These are phyloP conservation scores for Drosophila kuntzei DNA, from an alignment of 2,888 invertebrate species.

Conservation along the genomic window DNA sequence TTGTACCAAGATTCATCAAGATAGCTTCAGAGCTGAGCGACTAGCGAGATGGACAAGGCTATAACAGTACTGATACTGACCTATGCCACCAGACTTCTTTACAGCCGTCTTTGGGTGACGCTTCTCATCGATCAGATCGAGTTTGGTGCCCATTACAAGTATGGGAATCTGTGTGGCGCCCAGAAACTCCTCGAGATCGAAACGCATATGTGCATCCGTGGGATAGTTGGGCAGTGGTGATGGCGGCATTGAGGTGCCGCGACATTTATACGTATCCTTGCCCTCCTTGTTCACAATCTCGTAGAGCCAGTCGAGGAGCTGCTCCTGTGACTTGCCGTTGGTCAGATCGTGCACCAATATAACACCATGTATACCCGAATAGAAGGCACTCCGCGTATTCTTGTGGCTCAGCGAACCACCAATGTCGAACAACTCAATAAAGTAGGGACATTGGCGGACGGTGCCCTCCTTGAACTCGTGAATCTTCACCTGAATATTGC, in stretches of 20 bases:
- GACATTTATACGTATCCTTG: conserved; percentile 82
- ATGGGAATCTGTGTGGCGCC: conserved; percentile 96
- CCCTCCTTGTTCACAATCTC: conserved; percentile 94
- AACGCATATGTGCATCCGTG: conserved; percentile 75
- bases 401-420: conserved; percentile 97
- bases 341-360: conserved; percentile 98
- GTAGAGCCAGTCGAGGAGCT: conserved; percentile 96
- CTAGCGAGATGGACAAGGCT: neutral
- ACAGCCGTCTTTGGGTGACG: conserved; percentile 86
- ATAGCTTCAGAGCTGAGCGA: no score
- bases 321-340: conserved; percentile 97
- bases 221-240: conserved; percentile 39
- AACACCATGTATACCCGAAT: conserved; percentile 97
- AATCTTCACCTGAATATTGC: conserved; percentile 97
- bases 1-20: no score
- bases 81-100: conserved; percentile 84
- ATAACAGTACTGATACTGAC: conserved; percentile 53
- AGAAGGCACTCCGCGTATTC: conserved; percentile 97
- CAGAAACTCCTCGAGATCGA: conserved; percentile 94
- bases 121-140: conserved; percentile 93
- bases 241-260: conserved; percentile 41
- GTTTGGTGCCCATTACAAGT: conserved; percentile 96
- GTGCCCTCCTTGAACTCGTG: conserved; percentile 98
- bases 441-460: conserved; percentile 94
- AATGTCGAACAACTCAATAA: conserved; percentile 98